phyloP scores from a whole-genome alignment of 2,888 invertebrate species.

The Drepana falcataria region DNA sequence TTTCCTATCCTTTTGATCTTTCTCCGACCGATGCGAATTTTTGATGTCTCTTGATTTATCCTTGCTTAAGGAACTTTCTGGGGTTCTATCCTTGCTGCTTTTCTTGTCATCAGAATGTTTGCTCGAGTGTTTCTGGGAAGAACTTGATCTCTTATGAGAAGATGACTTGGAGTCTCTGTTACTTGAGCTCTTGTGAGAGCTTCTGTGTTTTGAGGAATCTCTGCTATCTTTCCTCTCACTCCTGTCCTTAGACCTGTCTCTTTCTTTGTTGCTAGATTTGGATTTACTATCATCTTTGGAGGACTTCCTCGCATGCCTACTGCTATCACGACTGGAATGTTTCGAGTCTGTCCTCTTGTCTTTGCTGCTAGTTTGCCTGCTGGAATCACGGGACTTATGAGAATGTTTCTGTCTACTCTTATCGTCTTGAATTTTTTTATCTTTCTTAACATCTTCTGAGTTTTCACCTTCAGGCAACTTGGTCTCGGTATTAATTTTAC shows the following conservation, averaged over 20 bases:
- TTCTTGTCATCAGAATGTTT: constrained; percentile 60
- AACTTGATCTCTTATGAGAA: constrained; percentile 51
- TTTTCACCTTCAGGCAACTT: constrained; percentile 54
- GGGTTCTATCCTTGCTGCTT: constrained; percentile 52
- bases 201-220: constrained; percentile 62
- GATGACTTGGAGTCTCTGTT: constrained; percentile 50
- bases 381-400: constrained; percentile 60
- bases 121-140: constrained; percentile 51
- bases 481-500: constrained; percentile 56
- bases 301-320: constrained; percentile 55
- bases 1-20: constrained; percentile 54
- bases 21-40: constrained; percentile 61
- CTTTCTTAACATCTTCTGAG: constrained; percentile 54
- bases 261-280: constrained; percentile 53
- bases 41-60: constrained; percentile 53
- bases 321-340: constrained; percentile 57
- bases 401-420: constrained; percentile 59
- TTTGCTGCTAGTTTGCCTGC: constrained; percentile 62
- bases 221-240: constrained; percentile 56
- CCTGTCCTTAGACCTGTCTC: constrained; percentile 48
- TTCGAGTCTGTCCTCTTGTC: constrained; percentile 61
- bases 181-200: constrained; percentile 58
- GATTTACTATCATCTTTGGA: constrained; percentile 59
- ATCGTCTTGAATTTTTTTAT: constrained; percentile 51
- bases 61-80: constrained; percentile 37